A percentile compares a stretch with the other conserved stretches of the same genome.
Evolutionary conservation across 1,140 invertebrate genomes (phyloP).

Genomic region (Drosophila sp.): DNA sequence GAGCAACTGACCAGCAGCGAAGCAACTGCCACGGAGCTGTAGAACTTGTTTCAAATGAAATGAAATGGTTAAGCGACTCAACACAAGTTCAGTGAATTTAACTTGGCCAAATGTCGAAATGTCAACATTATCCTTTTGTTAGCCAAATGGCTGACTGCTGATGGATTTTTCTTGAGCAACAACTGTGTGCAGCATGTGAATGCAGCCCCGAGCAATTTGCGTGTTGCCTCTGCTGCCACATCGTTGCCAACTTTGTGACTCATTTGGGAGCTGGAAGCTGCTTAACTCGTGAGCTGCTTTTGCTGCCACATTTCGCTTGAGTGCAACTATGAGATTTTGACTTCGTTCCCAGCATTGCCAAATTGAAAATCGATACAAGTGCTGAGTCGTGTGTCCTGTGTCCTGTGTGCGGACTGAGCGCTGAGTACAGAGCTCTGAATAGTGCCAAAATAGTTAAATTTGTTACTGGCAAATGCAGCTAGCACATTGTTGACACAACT

Average conservation of each 20-base stretch:
- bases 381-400: conserved; percentile 12
- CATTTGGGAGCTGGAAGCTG: conserved; percentile 59
- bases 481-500: conserved; percentile 57
- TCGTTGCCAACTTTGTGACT: conserved; percentile 46
- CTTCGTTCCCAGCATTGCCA: conserved; percentile 33
- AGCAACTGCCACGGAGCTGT: no score
- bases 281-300: conserved; percentile 23
- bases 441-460: conserved; percentile 41
- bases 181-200: conserved; percentile 9
- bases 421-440: not conserved
- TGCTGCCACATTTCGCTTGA: conserved; percentile 27
- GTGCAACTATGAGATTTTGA: conserved; percentile 58
- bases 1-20: conserved; percentile 5
- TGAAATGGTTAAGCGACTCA: conserved; percentile 4
- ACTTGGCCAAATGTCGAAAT: not conserved
- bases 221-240: conserved; percentile 19
- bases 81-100: not conserved
- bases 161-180: conserved; percentile 6
- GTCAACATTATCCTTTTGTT: conserved; percentile 1
- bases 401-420: conserved; percentile 4
- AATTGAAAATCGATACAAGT: conserved; percentile 70
- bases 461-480: conserved; percentile 24
- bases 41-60: not conserved
- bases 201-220: conserved; percentile 27
- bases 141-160: conserved; percentile 2